A percentile compares a stretch with the other conserved stretches of the same genome.
phyloP scores from a whole-genome alignment of 2,797 vertebrate species.

The Acanthopagrus latus region DNA sequence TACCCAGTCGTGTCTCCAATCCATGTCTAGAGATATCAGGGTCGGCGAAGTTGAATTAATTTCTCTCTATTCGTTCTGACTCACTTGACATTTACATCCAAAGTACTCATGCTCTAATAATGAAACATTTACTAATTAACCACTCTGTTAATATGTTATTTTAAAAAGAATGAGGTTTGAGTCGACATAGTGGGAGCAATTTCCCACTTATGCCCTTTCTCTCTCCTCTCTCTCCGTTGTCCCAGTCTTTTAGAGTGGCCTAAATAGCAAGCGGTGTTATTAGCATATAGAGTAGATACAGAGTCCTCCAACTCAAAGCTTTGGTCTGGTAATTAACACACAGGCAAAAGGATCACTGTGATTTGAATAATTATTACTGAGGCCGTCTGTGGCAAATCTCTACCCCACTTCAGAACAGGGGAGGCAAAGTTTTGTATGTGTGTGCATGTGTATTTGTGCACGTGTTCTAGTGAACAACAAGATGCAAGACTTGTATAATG shows the following conservation, averaged over 20 bases:
- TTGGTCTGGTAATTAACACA: slow-evolving; percentile 82
- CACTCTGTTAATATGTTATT: slow-evolving; percentile 59
- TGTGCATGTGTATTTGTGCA: slow-evolving; percentile 33
- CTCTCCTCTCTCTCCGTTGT: slow-evolving; percentile 54
- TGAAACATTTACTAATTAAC: slow-evolving; percentile 68
- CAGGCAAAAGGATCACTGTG: slow-evolving; percentile 76
- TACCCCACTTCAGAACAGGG: slow-evolving; percentile 49
- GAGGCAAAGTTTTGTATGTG: slow-evolving; percentile 48
- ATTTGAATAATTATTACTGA: slow-evolving; percentile 80
- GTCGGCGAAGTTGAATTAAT: slow-evolving; percentile 36
- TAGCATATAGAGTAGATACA: slow-evolving; percentile 81
- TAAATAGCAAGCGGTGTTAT: slow-evolving; percentile 76
- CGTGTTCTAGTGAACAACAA: slow-evolving; percentile 6
- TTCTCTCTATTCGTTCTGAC: slow-evolving; percentile 22
- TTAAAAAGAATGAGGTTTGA: slow-evolving; percentile 57
- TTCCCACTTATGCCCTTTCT: slow-evolving; percentile 60
- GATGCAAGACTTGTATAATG: slow-evolving; percentile 6
- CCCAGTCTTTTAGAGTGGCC: slow-evolving; percentile 71
- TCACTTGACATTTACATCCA: slow-evolving; percentile 62
- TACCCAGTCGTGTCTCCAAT: slow-evolving; percentile 25
- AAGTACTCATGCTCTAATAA: slow-evolving; percentile 47
- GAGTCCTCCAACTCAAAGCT: slow-evolving; percentile 76
- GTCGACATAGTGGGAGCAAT: slow-evolving; percentile 57
- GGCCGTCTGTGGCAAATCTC: slow-evolving; percentile 64
- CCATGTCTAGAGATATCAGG: slow-evolving; percentile 16